These are phyloP conservation scores for Helleia helle DNA, from an alignment of 2,888 invertebrate genomes.

Conservation along the genomic window DNA sequence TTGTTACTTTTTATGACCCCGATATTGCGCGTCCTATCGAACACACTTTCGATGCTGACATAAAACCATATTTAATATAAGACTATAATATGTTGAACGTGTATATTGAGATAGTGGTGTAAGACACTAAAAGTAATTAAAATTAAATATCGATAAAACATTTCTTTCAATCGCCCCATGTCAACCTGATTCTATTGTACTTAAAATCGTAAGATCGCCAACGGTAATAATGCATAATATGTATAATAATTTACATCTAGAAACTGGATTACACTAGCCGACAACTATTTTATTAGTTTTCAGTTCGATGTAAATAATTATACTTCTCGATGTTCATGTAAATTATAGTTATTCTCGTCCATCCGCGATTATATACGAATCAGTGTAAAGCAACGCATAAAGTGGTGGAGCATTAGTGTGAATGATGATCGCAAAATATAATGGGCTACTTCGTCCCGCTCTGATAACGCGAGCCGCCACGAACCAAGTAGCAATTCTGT, in stretches of 20 bases:
- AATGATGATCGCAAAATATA: slow-evolving; percentile 44
- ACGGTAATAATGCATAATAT: too few species aligned
- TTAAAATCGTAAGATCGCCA: too few species aligned
- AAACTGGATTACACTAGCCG: too few species aligned
- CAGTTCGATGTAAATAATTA: too few species aligned
- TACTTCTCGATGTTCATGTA: too few species aligned
- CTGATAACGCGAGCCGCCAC: slow-evolving; percentile 44
- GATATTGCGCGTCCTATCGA: slow-evolving; percentile 36
- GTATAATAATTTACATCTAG: too few species aligned
- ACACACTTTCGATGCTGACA: slow-evolving; percentile 19
- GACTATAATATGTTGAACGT: neutral
- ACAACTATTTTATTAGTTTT: too few species aligned
- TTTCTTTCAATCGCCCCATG: too few species aligned
- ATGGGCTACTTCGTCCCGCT: slow-evolving; percentile 44
- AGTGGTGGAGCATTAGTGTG: slow-evolving; percentile 19
- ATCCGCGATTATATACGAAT: neutral
- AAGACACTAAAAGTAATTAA: too few species aligned
- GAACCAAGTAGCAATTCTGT: slow-evolving; percentile 35
- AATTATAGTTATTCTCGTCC: neutral
- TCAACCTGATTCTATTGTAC: too few species aligned
- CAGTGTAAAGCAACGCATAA: neutral
- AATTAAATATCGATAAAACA: too few species aligned
- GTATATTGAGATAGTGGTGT: too few species aligned
- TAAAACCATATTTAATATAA: neutral
- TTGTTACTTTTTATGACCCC: slow-evolving; percentile 51